phyloP scores from a whole-genome alignment of 2,113 vertebrate species.

The Gambusia holbrooki region DNA sequence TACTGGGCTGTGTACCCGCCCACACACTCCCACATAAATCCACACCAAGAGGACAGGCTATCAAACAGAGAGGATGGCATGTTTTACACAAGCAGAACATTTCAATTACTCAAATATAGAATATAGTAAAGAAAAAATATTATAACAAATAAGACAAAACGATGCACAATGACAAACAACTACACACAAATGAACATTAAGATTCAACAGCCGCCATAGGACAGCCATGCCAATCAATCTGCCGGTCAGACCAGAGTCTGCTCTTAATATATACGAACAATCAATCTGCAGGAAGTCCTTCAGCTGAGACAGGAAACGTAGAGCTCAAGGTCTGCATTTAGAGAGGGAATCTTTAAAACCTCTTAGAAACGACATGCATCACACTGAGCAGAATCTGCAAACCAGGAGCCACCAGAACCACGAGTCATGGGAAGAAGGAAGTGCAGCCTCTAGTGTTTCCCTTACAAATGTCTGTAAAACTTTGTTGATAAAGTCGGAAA shows the following conservation, averaged over 20 bases:
- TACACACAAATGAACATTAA: conserved; percentile 43
- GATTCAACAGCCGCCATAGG: conserved; percentile 41
- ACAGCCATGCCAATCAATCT: conserved; percentile 49
- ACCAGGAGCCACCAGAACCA: too few relatives aligned
- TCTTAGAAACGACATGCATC: not conserved
- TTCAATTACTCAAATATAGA: not conserved
- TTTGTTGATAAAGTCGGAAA: too few relatives aligned
- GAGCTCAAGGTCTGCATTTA: conserved; percentile 2
- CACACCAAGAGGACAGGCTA: not conserved
- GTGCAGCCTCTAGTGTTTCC: too few relatives aligned
- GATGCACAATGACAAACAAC: not conserved
- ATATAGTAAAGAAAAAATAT: not conserved
- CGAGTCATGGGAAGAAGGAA: too few relatives aligned
- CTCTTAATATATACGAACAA: conserved; percentile 38
- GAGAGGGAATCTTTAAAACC: not conserved
- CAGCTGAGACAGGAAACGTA: not conserved
- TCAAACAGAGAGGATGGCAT: not conserved
- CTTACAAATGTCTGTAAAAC: too few relatives aligned
- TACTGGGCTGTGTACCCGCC: not conserved
- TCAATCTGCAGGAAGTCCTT: conserved; percentile 10
- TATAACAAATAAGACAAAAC: not conserved
- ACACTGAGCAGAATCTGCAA: too few relatives aligned
- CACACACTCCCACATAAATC: conserved; percentile 6
- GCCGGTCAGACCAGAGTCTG: conserved; percentile 1
- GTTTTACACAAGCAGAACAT: not conserved